Evolutionary conservation across 2,113 vertebrate species (phyloP).

Genomic region (Isurus oxyrinchus): DNA sequence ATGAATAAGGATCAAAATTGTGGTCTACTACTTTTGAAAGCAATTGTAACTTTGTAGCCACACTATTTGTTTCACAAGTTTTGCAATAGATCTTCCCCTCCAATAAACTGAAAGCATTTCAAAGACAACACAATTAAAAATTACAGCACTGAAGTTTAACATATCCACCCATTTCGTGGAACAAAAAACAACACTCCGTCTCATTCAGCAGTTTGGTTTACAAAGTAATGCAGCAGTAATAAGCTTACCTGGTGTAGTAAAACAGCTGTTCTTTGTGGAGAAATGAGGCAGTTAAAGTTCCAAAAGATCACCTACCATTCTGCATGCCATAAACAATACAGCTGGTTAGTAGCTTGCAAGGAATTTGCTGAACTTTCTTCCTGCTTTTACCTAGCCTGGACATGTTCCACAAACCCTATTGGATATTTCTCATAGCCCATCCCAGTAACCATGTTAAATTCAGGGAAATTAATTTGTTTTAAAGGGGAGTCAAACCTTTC

Average conservation of each 20-base stretch:
- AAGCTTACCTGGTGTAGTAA: not conserved
- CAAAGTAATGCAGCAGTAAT: not conserved
- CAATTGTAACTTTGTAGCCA: not conserved
- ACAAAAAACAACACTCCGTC: not conserved
- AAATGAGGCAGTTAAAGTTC: not conserved
- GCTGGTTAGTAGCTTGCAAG: not conserved
- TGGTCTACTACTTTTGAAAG: not conserved
- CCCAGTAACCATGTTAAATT: not conserved
- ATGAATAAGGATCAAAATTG: not conserved
- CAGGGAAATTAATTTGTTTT: not conserved
- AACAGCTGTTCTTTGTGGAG: not conserved
- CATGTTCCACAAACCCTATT: not conserved
- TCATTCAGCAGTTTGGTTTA: not conserved
- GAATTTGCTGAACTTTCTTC: constrained; percentile 6
- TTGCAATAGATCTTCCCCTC: not conserved
- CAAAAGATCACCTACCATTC: not conserved
- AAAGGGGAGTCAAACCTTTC: not conserved
- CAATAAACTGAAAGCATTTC: not conserved
- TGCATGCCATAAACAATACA: not conserved
- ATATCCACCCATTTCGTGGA: not conserved
- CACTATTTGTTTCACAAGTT: not conserved
- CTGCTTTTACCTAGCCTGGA: not conserved
- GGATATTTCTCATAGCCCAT: not conserved
- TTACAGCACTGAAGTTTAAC: not conserved
- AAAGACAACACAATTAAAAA: not conserved